Conservation (phyloP, 2,888 invertebrate species). For the Hofmannophila pseudospretella region DNA sequence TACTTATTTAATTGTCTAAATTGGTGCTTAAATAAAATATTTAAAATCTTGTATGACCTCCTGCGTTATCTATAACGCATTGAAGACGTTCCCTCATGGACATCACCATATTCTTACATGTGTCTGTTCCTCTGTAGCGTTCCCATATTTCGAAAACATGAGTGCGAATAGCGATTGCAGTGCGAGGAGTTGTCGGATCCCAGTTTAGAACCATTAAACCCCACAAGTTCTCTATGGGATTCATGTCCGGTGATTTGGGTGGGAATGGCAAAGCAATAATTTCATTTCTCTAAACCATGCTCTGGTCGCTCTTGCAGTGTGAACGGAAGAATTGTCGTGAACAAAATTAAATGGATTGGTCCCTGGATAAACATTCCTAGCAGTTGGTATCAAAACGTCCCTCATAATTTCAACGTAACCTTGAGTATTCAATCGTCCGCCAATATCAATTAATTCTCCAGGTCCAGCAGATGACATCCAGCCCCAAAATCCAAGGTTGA, state of each 20-base stretch:
- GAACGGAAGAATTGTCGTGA: not conserved
- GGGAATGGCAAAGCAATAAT: not conserved
- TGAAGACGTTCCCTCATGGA: no score
- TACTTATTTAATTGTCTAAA: no score
- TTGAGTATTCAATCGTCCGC: conserved; percentile 1
- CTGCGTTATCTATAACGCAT: no score
- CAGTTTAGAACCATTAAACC: conserved; percentile 2
- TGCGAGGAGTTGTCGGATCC: no score
- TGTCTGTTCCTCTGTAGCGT: no score
- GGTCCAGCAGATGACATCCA: conserved; percentile 8
- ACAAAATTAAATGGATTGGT: not conserved
- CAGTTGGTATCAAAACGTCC: conserved; percentile 4
- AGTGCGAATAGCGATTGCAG: no score
- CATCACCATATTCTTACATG: no score
- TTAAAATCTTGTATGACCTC: no score
- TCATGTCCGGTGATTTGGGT: conserved; percentile 3
- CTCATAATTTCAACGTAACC: not conserved
- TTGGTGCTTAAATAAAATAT: no score
- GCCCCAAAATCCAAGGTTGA: conserved; percentile 5
- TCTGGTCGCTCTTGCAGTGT: not conserved
- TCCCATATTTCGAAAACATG: no score
- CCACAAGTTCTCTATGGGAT: conserved; percentile 7
- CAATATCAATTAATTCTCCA: conserved; percentile 4
- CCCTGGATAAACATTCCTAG: not conserved
- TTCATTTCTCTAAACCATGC: not conserved